Conservation (phyloP, 2,888 invertebrate species). For the Apeira syringaria region DNA sequence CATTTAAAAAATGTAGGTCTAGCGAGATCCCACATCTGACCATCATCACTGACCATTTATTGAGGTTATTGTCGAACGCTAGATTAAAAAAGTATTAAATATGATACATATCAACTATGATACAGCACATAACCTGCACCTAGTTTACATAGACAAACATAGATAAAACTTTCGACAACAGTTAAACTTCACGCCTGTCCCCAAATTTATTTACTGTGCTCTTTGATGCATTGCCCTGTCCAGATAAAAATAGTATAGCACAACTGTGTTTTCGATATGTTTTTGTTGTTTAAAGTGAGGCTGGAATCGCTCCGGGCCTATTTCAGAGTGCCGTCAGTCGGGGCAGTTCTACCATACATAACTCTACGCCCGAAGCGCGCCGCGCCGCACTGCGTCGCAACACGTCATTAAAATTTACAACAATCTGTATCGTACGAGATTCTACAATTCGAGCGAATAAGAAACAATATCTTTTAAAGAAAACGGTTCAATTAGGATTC, state of each 20-base stretch:
- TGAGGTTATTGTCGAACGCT: no score
- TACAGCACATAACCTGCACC: no score
- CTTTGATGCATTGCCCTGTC: slow-evolving; percentile 25
- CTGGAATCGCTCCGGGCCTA: slow-evolving; percentile 32
- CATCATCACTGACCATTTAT: no score
- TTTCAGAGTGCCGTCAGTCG: slow-evolving; percentile 38
- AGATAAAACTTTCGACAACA: slow-evolving; percentile 18
- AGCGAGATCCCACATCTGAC: no score
- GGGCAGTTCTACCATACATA: slow-evolving; percentile 34
- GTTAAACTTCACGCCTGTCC: slow-evolving; percentile 21
- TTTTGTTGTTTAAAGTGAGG: slow-evolving; percentile 25
- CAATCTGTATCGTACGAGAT: slow-evolving; percentile 34
- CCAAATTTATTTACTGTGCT: slow-evolving; percentile 22
- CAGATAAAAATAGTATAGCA: slow-evolving; percentile 26
- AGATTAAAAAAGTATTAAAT: no score
- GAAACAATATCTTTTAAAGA: slow-evolving; percentile 6
- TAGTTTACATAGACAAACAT: no score
- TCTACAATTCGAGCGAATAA: slow-evolving; percentile 20
- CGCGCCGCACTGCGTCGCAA: slow-evolving; percentile 67
- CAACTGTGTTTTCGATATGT: slow-evolving; percentile 27
- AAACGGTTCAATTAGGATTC: slow-evolving; percentile 1
- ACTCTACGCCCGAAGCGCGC: slow-evolving; percentile 31
- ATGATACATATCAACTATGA: no score
- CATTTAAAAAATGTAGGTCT: no score
- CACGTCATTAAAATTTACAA: slow-evolving; percentile 67